Evolutionary conservation across 2,888 invertebrate species (phyloP).

Genomic region (Scaptomyza cyrtandrae): DNA sequence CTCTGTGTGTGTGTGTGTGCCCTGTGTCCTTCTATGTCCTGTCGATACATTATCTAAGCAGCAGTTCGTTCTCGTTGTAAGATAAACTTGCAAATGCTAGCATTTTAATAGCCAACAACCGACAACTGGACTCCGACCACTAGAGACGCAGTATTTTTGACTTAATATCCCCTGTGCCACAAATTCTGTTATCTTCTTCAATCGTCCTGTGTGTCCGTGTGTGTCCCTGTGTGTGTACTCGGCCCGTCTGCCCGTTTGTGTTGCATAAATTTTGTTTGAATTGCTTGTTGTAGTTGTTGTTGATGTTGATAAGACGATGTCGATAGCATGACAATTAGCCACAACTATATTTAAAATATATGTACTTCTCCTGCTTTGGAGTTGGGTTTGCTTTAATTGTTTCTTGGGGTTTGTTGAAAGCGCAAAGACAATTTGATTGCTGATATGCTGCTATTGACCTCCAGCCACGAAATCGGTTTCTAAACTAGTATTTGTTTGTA

Average conservation of each 20-base stretch:
- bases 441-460: slow-evolving; percentile 39
- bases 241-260: slow-evolving; percentile 44
- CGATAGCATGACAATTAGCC: slow-evolving; percentile 78
- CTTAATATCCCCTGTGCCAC: slow-evolving; percentile 62
- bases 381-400: slow-evolving; percentile 60
- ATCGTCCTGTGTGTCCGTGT: slow-evolving; percentile 32
- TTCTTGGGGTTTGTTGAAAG: slow-evolving; percentile 71
- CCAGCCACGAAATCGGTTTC: neutral
- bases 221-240: slow-evolving; percentile 30
- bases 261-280: slow-evolving; percentile 71
- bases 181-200: slow-evolving; percentile 39
- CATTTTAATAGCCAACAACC: slow-evolving; percentile 72
- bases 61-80: slow-evolving; percentile 22
- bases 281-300: slow-evolving; percentile 64
- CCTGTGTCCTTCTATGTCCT: slow-evolving; percentile 34
- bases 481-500: neutral
- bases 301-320: slow-evolving; percentile 63
- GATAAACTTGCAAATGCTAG: slow-evolving; percentile 81
- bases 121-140: slow-evolving; percentile 32
- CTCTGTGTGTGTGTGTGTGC: neutral
- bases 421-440: slow-evolving; percentile 66
- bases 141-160: slow-evolving; percentile 67
- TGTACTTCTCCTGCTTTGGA: slow-evolving; percentile 31
- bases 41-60: slow-evolving; percentile 69
- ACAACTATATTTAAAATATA: slow-evolving; percentile 65